phyloP scores from a whole-genome alignment of 2,113 vertebrate genomes.

The Glaucomys volans region DNA sequence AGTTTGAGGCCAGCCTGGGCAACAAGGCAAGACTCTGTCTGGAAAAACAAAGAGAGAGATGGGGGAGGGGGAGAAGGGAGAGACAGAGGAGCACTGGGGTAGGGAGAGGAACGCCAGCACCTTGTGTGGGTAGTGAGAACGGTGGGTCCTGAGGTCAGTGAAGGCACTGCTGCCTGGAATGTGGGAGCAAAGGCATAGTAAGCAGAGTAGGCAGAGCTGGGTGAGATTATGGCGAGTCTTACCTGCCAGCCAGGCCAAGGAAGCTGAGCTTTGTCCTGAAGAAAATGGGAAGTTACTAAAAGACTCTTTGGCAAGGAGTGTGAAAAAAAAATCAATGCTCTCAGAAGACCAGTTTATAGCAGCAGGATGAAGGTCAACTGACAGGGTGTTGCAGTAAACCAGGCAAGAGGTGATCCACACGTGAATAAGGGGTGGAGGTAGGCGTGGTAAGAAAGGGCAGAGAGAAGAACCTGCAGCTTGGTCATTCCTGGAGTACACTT shows the following conservation, averaged over 20 bases:
- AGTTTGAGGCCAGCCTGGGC: background rate
- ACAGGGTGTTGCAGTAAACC: background rate
- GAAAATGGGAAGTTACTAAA: slow-evolving; percentile 23
- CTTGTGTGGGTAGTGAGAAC: background rate
- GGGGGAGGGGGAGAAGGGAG: background rate
- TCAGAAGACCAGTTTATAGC: background rate
- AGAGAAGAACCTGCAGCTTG: background rate
- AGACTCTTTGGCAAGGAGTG: background rate
- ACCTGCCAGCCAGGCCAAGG: background rate
- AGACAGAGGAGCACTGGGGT: background rate
- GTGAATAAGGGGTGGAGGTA: background rate
- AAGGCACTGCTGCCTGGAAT: background rate
- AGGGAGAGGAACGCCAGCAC: background rate
- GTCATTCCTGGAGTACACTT: background rate
- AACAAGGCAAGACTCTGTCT: background rate
- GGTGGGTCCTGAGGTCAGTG: background rate
- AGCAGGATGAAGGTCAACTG: background rate
- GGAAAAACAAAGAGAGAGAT: background rate
- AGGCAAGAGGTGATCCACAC: background rate
- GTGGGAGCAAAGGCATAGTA: background rate
- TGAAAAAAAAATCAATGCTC: background rate
- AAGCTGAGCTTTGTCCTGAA: slow-evolving; percentile 32
- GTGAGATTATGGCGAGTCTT: background rate
- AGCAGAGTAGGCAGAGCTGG: background rate
- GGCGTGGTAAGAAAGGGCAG: background rate